phyloP scores from a whole-genome alignment of 2,888 invertebrate genomes.

The Caenorhabditis virilis region DNA sequence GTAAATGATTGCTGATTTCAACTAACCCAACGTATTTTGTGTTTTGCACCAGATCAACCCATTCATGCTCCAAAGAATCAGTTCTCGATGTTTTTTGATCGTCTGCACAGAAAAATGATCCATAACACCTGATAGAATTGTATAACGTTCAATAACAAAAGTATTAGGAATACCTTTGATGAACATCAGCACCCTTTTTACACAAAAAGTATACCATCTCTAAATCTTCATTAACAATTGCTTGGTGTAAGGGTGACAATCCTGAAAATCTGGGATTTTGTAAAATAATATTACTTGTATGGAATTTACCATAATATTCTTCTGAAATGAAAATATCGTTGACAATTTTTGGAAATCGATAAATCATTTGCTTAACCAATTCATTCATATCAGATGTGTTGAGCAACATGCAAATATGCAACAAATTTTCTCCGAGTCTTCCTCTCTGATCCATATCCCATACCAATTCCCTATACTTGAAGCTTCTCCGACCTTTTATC shows the following conservation, averaged over 20 bases:
- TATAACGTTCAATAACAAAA: too few relatives aligned
- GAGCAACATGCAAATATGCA: constrained; percentile 89
- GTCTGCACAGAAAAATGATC: constrained; percentile 94
- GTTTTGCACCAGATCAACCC: constrained; percentile 81
- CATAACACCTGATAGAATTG: too few relatives aligned
- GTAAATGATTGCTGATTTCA: not conserved
- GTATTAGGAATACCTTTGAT: too few relatives aligned
- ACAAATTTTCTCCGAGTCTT: constrained; percentile 91
- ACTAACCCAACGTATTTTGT: constrained; percentile 83
- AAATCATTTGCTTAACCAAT: constrained; percentile 85
- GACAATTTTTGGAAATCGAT: constrained; percentile 91
- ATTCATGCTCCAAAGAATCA: constrained; percentile 87
- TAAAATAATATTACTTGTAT: too few relatives aligned
- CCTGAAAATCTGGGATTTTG: too few relatives aligned
- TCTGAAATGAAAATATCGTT: constrained; percentile 94
- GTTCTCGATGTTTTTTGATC: constrained; percentile 81
- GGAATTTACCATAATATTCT: constrained; percentile 96
- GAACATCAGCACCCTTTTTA: constrained; percentile 86
- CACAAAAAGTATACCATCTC: constrained; percentile 93
- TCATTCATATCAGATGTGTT: constrained; percentile 90
- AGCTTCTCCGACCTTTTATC: constrained; percentile 37
- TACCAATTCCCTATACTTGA: constrained; percentile 73
- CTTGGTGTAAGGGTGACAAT: constrained; percentile 79
- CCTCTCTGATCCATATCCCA: constrained; percentile 66
- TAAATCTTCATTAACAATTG: constrained; percentile 96